These are phyloP conservation scores for Coecobrya sp. DNA, from an alignment of 2,888 invertebrate genomes.

Conservation along the genomic window DNA sequence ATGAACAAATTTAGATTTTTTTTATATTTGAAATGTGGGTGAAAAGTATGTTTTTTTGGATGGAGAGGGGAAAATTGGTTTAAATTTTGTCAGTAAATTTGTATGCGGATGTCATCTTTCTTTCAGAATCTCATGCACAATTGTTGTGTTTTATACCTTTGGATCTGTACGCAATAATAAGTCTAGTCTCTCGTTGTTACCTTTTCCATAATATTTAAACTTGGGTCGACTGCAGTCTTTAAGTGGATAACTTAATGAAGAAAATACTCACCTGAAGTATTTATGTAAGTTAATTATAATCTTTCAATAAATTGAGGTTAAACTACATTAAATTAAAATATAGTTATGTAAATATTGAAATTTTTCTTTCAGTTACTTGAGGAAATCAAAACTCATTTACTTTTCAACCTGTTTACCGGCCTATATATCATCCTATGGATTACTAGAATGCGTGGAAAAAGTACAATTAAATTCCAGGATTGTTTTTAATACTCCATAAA, in stretches of 20 bases:
- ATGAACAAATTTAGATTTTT: neutral
- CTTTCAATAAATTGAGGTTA: too few species aligned
- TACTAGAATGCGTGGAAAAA: too few species aligned
- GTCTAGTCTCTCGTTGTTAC: conserved; percentile 54
- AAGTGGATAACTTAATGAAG: neutral
- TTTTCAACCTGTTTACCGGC: too few species aligned
- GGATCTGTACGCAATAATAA: conserved; percentile 7
- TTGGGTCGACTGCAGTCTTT: neutral
- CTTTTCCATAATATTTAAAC: neutral
- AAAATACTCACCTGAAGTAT: neutral
- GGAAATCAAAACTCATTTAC: too few species aligned
- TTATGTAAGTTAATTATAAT: neutral
- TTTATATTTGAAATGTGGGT: neutral
- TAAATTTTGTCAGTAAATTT: neutral
- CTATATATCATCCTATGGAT: too few species aligned
- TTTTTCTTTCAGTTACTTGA: too few species aligned
- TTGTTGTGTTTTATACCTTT: neutral
- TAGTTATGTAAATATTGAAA: too few species aligned
- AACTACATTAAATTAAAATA: too few species aligned
- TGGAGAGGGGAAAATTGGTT: neutral
- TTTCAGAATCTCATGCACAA: conserved; percentile 52
- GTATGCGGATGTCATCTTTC: neutral
- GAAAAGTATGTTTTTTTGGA: neutral
- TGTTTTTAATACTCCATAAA: too few species aligned
- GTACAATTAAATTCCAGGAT: too few species aligned